phyloP scores from a whole-genome alignment of 92 coral and sea anemone genomes.

The Heteractis magnifica region DNA sequence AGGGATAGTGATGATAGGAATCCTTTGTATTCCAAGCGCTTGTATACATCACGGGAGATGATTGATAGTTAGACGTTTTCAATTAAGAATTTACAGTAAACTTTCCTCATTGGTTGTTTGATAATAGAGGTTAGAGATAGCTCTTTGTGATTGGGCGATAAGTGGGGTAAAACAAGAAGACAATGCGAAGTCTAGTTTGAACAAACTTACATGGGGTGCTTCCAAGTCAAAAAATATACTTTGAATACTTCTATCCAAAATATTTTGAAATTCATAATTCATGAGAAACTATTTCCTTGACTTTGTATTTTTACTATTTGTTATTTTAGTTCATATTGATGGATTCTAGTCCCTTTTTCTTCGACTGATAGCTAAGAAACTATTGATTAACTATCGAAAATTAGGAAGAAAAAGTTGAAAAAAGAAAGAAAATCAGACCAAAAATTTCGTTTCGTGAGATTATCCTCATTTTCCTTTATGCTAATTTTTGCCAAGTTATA shows the following conservation, averaged over 20 bases:
- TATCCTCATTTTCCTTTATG: too few species aligned
- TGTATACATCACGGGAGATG: slow-evolving; percentile 12
- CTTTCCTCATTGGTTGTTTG: slow-evolving; percentile 12
- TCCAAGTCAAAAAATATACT: background rate
- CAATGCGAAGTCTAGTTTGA: background rate
- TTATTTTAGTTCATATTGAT: too few species aligned
- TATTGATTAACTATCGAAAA: too few species aligned
- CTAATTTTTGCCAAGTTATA: too few species aligned
- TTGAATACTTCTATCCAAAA: background rate
- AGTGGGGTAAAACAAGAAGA: background rate
- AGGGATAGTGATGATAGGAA: background rate
- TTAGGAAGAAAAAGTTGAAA: too few species aligned
- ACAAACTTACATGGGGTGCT: background rate
- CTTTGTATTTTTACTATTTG: too few species aligned
- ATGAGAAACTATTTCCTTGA: background rate
- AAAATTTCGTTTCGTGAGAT: too few species aligned
- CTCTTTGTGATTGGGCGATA: slow-evolving; percentile 14
- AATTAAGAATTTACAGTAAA: background rate
- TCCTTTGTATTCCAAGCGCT: slow-evolving; percentile 11
- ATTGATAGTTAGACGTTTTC: slow-evolving; percentile 36
- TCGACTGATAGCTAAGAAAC: too few species aligned
- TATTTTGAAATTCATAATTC: background rate
- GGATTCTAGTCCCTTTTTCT: too few species aligned
- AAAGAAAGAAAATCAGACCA: too few species aligned
- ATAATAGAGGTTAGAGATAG: slow-evolving; percentile 21